Base-by-base conservation (phyloP, 2,113 vertebrate genomes). In the Pycnonotus jocosus region DNA sequence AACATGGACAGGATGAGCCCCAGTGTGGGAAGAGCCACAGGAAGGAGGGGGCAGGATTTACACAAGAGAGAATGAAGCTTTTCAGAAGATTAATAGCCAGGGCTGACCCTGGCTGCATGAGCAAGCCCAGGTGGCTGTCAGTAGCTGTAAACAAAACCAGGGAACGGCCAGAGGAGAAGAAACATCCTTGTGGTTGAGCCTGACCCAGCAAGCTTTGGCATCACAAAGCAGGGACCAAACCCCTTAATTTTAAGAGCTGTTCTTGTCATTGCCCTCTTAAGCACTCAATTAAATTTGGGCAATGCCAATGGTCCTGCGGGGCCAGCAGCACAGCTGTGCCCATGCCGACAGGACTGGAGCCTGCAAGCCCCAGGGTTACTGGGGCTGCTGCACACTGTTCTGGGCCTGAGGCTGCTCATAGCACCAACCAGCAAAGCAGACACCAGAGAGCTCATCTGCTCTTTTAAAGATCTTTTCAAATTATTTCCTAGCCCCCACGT, bases 71-170 rank as follows among this genome's bases (percentile, higher is more conserved):
- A 88, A 86, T 2, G 2, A 88, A 85, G 72, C 65, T 65, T 81
- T 94, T 58, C 10, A 12, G 54, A 62, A 95, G 87, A 95, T 89
- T 88, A 93, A 93, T 87, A 76, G 77, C 64, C 47, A 53, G 69
- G 51, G 60, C 73, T 95, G 91, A 85, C 81, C 91, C 56, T 2
- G 1, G 56, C 71, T 87, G 60, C 65, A 31, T 94, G 92, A 96
- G 85, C 70, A 58, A 92, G 88, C 93, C 93, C 91, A 95, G 93
- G 93, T 96, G 94, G 96, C 92, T 73, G 60, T 90, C 90, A 94
- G 90, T 95, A 96, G 91, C 93, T 92, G 71, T 80, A 77, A 89
- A 87, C 89, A 30, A 83, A 80, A 90, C 35, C 66, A 76, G 54
- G 30, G 70, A 62, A 79, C 19, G 51, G 56, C 54, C 37, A 35